Percentiles rank a stretch among this genome's conserved stretches.
Conservation (phyloP, 2,888 invertebrate species). For the Phoenoteleia sp. region DNA sequence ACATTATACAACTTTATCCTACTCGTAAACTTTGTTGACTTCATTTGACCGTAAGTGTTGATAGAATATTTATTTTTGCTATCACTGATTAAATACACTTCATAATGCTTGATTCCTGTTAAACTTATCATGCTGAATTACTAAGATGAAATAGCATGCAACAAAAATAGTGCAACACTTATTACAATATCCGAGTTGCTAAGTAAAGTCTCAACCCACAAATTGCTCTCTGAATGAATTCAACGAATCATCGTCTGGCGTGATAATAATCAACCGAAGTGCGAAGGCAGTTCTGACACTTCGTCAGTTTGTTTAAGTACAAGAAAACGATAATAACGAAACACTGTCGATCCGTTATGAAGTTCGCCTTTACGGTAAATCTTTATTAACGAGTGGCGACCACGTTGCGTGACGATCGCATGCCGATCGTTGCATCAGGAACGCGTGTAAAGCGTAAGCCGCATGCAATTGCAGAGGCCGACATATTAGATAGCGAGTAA, state of each 20-base stretch:
- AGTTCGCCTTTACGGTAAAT: constrained; percentile 55
- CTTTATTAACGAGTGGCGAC: constrained; percentile 44
- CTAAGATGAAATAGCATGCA: too few species aligned
- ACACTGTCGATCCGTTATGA: constrained; percentile 50
- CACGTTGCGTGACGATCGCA: constrained; percentile 51
- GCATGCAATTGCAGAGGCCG: constrained; percentile 17
- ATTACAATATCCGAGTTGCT: too few species aligned
- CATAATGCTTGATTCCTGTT: too few species aligned
- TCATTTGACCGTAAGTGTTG: too few species aligned
- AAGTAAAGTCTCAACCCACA: not conserved
- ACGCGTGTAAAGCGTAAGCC: constrained; percentile 23
- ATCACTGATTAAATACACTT: too few species aligned
- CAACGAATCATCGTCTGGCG: not conserved
- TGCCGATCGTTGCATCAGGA: constrained; percentile 52
- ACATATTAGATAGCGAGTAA: constrained; percentile 14
- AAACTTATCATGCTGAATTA: too few species aligned
- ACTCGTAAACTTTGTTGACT: too few species aligned
- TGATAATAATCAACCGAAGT: not conserved
- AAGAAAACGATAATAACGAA: constrained; percentile 40
- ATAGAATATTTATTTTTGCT: too few species aligned
- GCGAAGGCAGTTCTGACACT: not conserved
- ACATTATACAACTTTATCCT: too few species aligned
- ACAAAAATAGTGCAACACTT: too few species aligned
- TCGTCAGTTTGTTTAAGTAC: constrained; percentile 13
- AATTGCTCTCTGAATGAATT: not conserved